These are phyloP conservation scores for Drosophila ustulata DNA, from an alignment of 2,888 invertebrate species.

Conservation along the genomic window DNA sequence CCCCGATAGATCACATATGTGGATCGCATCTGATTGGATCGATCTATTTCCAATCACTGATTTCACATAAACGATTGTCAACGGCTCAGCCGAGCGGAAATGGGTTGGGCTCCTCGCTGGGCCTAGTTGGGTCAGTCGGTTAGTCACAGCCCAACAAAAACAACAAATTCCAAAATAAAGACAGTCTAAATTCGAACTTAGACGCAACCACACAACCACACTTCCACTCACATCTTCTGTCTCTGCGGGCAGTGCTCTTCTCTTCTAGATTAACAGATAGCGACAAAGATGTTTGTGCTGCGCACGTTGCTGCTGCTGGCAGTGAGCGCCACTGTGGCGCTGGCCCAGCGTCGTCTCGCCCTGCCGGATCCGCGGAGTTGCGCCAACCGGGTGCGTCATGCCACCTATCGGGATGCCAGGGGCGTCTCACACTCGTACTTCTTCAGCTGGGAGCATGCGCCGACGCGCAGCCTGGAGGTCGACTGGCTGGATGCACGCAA, in stretches of 20 bases:
- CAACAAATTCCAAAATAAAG: neutral
- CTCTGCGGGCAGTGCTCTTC: neutral
- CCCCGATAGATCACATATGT: neutral
- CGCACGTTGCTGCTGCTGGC: constrained; percentile 87
- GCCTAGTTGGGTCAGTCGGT: constrained; percentile 36
- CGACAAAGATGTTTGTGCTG: constrained; percentile 77
- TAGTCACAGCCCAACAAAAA: constrained; percentile 1
- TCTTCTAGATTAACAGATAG: constrained; percentile 18
- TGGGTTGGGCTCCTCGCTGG: constrained; percentile 50
- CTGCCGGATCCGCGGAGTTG: constrained; percentile 95
- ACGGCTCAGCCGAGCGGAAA: constrained; percentile 69
- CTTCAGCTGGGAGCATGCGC: constrained; percentile 96
- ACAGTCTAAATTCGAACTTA: constrained; percentile 31
- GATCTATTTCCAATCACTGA: constrained; percentile 75
- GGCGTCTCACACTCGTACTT: constrained; percentile 96
- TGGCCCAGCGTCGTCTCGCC: constrained; percentile 93
- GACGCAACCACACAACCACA: constrained; percentile 14
- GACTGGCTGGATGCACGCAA: constrained; percentile 96
- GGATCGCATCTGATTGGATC: constrained; percentile 14
- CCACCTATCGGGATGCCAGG: constrained; percentile 94
- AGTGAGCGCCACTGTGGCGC: constrained; percentile 88
- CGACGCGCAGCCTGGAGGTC: constrained; percentile 92
- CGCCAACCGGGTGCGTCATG: constrained; percentile 94
- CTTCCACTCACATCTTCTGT: neutral
- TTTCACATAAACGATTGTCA: constrained; percentile 59